Percentiles rank a stretch among this genome's conserved stretches.
phyloP scores from a whole-genome alignment of 2,888 invertebrate species.

The Aleiodes testaceus region DNA sequence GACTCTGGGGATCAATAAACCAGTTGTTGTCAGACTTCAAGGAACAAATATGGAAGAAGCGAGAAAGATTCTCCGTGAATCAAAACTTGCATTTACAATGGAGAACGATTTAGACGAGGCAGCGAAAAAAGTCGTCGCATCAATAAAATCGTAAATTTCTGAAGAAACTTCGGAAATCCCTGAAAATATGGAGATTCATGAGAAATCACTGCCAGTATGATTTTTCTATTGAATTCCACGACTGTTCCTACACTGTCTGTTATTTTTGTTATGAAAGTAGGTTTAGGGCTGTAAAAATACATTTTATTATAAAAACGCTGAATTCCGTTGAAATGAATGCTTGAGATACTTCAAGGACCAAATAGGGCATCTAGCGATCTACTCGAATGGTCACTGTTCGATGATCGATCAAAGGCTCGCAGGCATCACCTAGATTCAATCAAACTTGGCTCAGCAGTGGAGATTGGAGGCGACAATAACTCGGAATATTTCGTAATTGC shows the following conservation, averaged over 20 bases:
- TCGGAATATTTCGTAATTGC: constrained; percentile 19
- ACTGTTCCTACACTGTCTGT: neutral
- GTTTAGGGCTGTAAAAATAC: constrained; percentile 18
- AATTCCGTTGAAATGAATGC: constrained; percentile 5
- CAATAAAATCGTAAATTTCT: constrained; percentile 53
- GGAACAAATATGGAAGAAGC: constrained; percentile 91
- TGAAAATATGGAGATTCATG: neutral
- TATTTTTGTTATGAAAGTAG: constrained; percentile 15
- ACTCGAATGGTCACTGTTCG: neutral
- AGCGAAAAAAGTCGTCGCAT: constrained; percentile 86
- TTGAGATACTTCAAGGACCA: neutral
- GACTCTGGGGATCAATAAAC: constrained; percentile 85
- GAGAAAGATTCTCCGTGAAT: constrained; percentile 85
- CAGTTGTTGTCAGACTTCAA: constrained; percentile 94
- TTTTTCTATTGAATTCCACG: neutral
- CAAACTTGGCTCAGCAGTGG: neutral
- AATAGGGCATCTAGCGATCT: constrained; percentile 7
- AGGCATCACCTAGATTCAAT: constrained; percentile 22
- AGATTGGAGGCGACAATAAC: neutral
- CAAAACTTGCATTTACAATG: constrained; percentile 87
- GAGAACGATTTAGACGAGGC: constrained; percentile 94
- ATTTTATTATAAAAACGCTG: constrained; percentile 5
- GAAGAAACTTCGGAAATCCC: neutral
- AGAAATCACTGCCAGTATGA: neutral
- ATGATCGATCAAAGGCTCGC: constrained; percentile 11